Evolutionary conservation across 2,113 vertebrate species (phyloP).

Genomic region (Gallinago undulata): DNA sequence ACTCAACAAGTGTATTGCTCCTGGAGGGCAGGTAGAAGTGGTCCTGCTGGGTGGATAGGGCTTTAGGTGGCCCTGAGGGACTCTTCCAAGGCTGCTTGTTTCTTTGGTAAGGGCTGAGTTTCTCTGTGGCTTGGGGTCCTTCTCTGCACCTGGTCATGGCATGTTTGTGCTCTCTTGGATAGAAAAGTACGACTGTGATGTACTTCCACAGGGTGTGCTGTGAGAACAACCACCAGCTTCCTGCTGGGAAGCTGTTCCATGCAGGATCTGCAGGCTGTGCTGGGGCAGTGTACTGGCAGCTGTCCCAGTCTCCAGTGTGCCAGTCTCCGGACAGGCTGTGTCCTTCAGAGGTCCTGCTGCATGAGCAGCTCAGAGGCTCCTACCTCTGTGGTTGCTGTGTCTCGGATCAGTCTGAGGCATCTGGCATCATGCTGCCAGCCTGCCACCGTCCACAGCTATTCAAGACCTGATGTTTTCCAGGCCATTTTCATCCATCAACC

Average conservation of each 20-base stretch:
- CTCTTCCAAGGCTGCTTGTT: not conserved
- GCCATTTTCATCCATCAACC: not conserved
- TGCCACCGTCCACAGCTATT: rapidly evolving
- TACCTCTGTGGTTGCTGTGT: not conserved
- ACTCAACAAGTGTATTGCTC: not conserved
- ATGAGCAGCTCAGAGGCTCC: not conserved
- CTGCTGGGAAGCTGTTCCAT: not conserved
- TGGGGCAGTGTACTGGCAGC: not conserved
- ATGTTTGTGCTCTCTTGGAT: not conserved
- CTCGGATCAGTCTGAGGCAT: not conserved
- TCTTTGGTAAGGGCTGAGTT: not conserved
- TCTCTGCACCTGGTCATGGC: not conserved
- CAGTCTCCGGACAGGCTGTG: not conserved
- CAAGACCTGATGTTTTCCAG: not conserved
- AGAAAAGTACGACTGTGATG: not conserved
- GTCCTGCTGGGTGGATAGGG: not conserved
- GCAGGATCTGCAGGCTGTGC: not conserved
- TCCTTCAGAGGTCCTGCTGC: not conserved
- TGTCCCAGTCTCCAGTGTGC: not conserved
- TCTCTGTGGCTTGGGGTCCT: not conserved
- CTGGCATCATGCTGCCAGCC: not conserved
- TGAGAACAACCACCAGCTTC: not conserved
- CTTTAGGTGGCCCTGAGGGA: not conserved
- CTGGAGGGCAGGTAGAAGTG: not conserved
- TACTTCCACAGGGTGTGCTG: not conserved